Evolutionary conservation across 2,113 vertebrate genomes (phyloP).

Genomic region (Pyrgilauda ruficollis): DNA sequence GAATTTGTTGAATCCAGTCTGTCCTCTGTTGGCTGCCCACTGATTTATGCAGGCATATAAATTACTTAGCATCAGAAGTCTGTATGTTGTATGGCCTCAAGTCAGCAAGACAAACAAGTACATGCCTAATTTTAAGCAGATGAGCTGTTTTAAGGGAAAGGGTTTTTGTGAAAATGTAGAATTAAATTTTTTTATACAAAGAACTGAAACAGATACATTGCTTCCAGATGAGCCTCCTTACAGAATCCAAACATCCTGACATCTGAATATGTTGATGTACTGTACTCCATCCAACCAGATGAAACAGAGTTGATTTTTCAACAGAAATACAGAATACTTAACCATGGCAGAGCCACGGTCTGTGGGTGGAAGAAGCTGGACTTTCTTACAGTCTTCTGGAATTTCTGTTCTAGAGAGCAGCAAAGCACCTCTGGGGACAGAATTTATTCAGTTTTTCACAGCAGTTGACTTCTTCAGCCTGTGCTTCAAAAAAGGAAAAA

Average conservation of each 20-base stretch:
- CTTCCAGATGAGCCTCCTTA: constrained; percentile 31
- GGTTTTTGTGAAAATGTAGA: constrained; percentile 23
- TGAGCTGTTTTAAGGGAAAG: not conserved
- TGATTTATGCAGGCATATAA: constrained; percentile 20
- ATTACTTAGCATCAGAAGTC: constrained; percentile 19
- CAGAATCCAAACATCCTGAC: not conserved
- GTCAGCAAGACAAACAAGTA: constrained; percentile 34
- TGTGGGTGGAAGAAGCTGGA: not conserved
- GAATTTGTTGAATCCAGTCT: not conserved
- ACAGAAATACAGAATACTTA: not conserved
- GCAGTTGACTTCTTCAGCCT: not conserved
- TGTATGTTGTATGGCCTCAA: not conserved
- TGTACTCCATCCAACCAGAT: not conserved
- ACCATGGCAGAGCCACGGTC: not conserved
- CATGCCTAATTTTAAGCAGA: constrained; percentile 55
- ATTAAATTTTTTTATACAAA: constrained; percentile 2
- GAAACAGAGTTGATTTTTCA: not conserved
- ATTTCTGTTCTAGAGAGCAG: not conserved
- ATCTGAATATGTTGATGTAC: not conserved
- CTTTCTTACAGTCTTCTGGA: not conserved
- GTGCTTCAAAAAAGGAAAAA: not conserved
- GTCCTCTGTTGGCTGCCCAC: not conserved
- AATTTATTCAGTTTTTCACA: not conserved
- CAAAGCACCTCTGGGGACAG: not conserved
- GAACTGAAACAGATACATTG: not conserved